Percentiles rank a stretch among this genome's conserved stretches.
These are phyloP conservation scores for Sternarchorhynchus goeldii DNA, from an alignment of 2,797 vertebrate species.

Conservation along the genomic window DNA sequence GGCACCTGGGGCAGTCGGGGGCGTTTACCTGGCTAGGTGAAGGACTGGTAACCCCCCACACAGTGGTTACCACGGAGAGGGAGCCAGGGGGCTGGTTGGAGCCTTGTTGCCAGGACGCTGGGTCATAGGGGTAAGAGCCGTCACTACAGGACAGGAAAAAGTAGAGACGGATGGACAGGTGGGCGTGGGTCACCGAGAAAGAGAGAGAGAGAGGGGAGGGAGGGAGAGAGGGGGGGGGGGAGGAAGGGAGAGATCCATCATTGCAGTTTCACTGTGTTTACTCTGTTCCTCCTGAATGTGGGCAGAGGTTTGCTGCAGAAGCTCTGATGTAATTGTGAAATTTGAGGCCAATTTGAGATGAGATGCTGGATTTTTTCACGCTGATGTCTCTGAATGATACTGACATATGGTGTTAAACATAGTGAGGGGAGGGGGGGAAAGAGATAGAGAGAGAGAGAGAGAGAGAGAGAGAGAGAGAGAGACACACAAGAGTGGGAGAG, in stretches of 20 bases:
- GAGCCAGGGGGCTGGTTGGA: conserved; percentile 91
- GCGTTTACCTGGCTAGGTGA: conserved; percentile 91
- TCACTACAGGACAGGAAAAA: conserved; percentile 78
- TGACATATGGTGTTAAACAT: conserved; percentile 48
- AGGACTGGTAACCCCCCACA: conserved; percentile 95
- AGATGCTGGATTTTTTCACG: conserved; percentile 32
- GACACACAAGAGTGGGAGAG: background rate
- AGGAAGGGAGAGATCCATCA: conserved; percentile 5
- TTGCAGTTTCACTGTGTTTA: background rate
- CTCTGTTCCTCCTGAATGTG: background rate
- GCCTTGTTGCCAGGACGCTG: conserved; percentile 88
- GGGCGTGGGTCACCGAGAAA: conserved; percentile 1
- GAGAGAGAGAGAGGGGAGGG: conserved; percentile 1
- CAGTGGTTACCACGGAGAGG: conserved; percentile 95
- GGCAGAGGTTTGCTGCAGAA: conserved; percentile 31
- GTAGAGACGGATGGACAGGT: background rate
- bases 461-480: conserved; percentile 10
- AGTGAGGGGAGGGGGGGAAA: conserved; percentile 16
- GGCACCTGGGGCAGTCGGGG: background rate
- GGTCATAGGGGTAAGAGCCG: conserved; percentile 91
- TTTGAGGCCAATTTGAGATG: conserved; percentile 20
- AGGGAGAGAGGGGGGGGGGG: background rate
- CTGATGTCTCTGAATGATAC: conserved; percentile 36
- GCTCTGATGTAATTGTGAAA: conserved; percentile 30
- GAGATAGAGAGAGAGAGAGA: background rate